These are phyloP conservation scores for Apodemia zela DNA, from an alignment of 2,888 invertebrate species.

Conservation along the genomic window DNA sequence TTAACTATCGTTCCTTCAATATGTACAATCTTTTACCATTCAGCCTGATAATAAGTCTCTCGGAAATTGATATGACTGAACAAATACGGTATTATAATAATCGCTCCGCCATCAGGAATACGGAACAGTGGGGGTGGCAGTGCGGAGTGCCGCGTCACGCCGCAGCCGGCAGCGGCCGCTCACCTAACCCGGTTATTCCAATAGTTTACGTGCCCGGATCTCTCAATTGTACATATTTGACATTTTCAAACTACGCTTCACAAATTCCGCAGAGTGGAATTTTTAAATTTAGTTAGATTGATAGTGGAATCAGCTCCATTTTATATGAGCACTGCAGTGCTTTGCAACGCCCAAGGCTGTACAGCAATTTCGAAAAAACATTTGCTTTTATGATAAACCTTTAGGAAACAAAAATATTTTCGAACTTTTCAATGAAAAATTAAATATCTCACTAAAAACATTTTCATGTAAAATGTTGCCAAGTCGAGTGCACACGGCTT, in stretches of 20 bases:
- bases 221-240: conserved; percentile 22
- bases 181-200: conserved; percentile 21
- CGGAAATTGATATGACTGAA: too few species aligned
- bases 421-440: too few species aligned
- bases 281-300: conserved; percentile 20
- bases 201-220: conserved; percentile 29
- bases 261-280: conserved; percentile 19
- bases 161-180: neutral
- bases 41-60: too few species aligned
- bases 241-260: conserved; percentile 20
- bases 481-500: too few species aligned
- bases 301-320: conserved; percentile 7
- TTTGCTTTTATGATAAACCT: too few species aligned
- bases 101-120: neutral
- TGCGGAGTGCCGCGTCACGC: neutral
- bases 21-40: too few species aligned
- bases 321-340: conserved; percentile 4
- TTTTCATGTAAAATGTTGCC: too few species aligned
- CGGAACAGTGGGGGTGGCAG: neutral
- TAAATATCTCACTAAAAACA: too few species aligned
- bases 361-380: too few species aligned
- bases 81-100: neutral
- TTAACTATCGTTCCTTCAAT: too few species aligned
- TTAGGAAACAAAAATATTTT: too few species aligned
- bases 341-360: too few species aligned